Evolutionary conservation across 2,113 vertebrate species (phyloP).

Genomic region (Parus major): DNA sequence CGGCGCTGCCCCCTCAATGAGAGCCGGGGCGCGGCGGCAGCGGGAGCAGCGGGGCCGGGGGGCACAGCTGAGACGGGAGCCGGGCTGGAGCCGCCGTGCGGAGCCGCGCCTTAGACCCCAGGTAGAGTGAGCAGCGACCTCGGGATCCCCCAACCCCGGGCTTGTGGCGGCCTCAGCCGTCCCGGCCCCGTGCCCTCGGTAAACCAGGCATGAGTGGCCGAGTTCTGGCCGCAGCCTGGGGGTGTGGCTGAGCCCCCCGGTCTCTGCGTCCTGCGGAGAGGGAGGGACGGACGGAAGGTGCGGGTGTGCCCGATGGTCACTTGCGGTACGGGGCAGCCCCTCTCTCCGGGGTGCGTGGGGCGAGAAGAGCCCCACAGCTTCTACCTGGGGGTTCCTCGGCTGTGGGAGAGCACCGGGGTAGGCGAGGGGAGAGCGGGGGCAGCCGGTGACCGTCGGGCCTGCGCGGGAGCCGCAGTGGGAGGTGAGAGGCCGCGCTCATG

Average conservation of each 20-base stretch:
- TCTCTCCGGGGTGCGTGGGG: not conserved
- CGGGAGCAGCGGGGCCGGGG: not conserved
- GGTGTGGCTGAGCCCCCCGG: not conserved
- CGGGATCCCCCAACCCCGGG: accelerated
- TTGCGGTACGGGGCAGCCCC: not conserved
- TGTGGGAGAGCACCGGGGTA: not conserved
- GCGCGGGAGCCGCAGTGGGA: not conserved
- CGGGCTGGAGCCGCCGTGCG: not conserved
- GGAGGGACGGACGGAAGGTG: not conserved
- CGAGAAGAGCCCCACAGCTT: not conserved
- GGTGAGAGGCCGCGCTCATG: not conserved
- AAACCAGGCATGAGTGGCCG: not conserved
- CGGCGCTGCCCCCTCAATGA: not conserved
- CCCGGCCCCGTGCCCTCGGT: not conserved
- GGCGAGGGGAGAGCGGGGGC: not conserved
- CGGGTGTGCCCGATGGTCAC: not conserved
- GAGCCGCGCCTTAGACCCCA: not conserved
- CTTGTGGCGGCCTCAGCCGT: not conserved
- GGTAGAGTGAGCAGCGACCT: not conserved
- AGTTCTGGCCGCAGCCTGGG: not conserved
- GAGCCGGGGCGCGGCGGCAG: not conserved
- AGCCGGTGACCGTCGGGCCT: not conserved
- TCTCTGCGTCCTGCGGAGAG: not conserved
- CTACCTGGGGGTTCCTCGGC: not conserved
- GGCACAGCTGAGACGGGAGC: not conserved